Evolutionary conservation across 2,888 invertebrate genomes (phyloP), one percentile per base, ranked within the genome.

Genomic region (Carabus problematicus): DNA sequence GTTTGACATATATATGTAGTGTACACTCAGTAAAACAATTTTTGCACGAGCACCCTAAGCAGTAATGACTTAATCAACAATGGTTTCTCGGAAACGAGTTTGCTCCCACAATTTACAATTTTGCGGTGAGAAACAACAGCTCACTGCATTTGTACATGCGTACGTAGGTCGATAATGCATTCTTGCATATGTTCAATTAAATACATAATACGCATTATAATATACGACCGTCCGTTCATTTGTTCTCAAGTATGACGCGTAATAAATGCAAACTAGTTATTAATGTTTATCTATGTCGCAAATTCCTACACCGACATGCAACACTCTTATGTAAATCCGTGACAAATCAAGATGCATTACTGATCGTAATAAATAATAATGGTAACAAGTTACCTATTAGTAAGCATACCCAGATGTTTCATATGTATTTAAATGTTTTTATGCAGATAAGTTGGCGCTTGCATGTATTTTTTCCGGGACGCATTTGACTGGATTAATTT

Each of bases 181-280:
- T 59, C 58, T 59, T 59, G 58, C 58, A 43, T 59, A 42, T 43
- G 43, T 19, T 60, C n/a, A 9, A 55, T 55, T 39, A 39, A 45
- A 43, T 60, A 29, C 60, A 60, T 60, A 60, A 60, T 60, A 43
- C 45, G 60, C 59, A 42, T 45, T 45, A 60, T 12, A 61, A 47
- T 49, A 61, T 39, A 47, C 47, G 49, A 47, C 39, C 12, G 39
- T 14, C 16, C 29, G 29, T 29, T 29, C 29, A 29, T 29, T 29
- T 29, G 29, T n/a, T n/a, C n/a, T n/a, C n/a, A n/a, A n/a, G n/a
- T 29, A 29, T 29, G 29, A 40, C 39, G 61, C 60, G 45, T 61
- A 61, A 61, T 61, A 61, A 60, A 60, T 60, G 60, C 61, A 47
- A 61, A 61, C 11, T 47, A 61, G n/a, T 47, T 49, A 47, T 40